Conservation (phyloP, 2,113 vertebrate species). For the Calyptomena viridis region DNA sequence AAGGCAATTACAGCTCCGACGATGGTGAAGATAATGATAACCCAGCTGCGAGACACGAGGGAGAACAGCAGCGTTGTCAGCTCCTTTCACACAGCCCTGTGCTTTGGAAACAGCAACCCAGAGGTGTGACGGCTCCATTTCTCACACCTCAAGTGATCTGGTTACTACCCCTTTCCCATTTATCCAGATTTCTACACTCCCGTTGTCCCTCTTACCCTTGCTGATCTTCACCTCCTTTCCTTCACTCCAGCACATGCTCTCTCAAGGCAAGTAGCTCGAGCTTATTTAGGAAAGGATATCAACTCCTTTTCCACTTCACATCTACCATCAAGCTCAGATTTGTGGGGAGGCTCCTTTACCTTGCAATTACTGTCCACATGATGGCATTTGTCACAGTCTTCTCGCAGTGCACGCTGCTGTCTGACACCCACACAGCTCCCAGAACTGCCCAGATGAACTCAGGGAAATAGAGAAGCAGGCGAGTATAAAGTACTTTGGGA, state of each 20-base stretch:
- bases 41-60: constrained; percentile 80
- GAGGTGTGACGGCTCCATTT: not conserved
- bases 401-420: constrained; percentile 80
- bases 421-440: constrained; percentile 86
- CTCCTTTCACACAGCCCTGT: not conserved
- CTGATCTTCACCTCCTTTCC: not conserved
- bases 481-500: constrained; percentile 86
- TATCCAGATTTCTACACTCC: not conserved
- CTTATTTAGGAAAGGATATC: not conserved
- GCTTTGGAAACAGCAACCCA: not conserved
- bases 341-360: constrained; percentile 67
- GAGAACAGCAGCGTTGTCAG: not conserved
- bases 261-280: not conserved
- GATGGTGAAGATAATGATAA: constrained; percentile 84
- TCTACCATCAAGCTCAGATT: not conserved
- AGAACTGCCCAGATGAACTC: constrained; percentile 90
- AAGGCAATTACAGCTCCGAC: constrained; percentile 88
- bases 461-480: constrained; percentile 86
- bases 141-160: not conserved
- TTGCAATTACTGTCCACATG: constrained; percentile 84
- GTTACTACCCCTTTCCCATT: not conserved
- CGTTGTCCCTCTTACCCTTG: not conserved
- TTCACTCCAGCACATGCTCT: not conserved
- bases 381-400: constrained; percentile 79
- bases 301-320: not conserved